Evolutionary conservation across 2,113 vertebrate genomes (phyloP), one percentile per base, ranked within the genome.

Genomic region (Hippoglossus stenolepis): DNA sequence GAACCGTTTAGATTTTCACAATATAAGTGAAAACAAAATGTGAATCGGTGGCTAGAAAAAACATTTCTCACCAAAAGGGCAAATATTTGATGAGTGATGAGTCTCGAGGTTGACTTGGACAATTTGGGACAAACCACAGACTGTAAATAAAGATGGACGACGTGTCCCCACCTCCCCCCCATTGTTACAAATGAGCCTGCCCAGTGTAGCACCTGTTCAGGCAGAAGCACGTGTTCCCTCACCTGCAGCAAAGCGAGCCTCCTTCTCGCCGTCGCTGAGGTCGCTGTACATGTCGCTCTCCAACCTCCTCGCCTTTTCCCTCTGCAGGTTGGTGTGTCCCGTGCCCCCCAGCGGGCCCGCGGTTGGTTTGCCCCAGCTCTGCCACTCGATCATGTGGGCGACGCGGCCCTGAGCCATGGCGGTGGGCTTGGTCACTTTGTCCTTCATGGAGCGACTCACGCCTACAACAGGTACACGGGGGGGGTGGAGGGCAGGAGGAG

Each of bases 381-480:
- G 98, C 98, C 98, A 99, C 75, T 99, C 98, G 8, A 99, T 98
- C 97, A 99, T 99, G 92, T 99, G 98, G 5, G 98, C 97, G 20
- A 99, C 97, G 0, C 96, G 96, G 65, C 98, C 98, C 85, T 97
- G 96, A 0, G 97, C 98, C 97, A 99, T 97, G 57, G 97, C 97
- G 0, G 98, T 99, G 80, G 98, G 98, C 92, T 99, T 99, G 59
- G 98, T 99, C 84, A 99, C 97, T 0, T 98, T 97, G 93, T 99
- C 98, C 94, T 99, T 99, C 97, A 99, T 98, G 90, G 95, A 95
- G 86, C 97, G 95, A 0, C 94, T 95, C 91, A 98, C 96, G 88
- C 97, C 98, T 98, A 85, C 43, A 62, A 10, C 64, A 76, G 82
- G 73, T 74, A 79, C 6, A 12, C 2, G 58, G 17, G 64, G 31